Base-by-base conservation (phyloP, 2,888 invertebrate species). In the Spicauda simplicius region DNA sequence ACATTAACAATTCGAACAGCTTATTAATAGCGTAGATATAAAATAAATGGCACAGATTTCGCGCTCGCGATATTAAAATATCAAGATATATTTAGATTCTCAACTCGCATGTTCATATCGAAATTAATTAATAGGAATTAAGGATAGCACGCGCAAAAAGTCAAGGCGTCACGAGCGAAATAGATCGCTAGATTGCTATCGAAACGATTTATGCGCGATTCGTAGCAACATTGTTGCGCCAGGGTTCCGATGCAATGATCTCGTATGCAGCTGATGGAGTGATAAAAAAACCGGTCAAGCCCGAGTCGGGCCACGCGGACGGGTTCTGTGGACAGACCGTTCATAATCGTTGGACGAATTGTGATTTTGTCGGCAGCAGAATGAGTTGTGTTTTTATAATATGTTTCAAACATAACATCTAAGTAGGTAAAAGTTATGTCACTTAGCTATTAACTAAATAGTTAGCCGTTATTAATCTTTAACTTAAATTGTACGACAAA, bases 181-280 rank as follows among this genome's bases (percentile, higher is more conserved):
- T 61, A 61, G 50, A 66, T 60, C 54, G 45, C 48, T 14, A 55
- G 60, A 67, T 68, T 53, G 25, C 12, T 62, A 68, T 68, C 67
- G 25, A n/a, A 12, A 16, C 52, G 52, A 57, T 68, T 68, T 68
- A 68, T 68, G 52, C 62, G 19, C 50, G 50, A 64, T 57, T 57
- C 52, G 41, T 25, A 8, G 33, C 67, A 61, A 68, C 67, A 62
- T 53, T 62, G 67, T 68, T 68, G 61, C 67, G 62, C 30, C 62
- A 45, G 53, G 37, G 52, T 68, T n/a, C 62, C 37, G 67, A 68
- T 53, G 67, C 61, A 25, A 30, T 66, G 56, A 37, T 67, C 67
- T 67, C 25, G 54, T 55, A 37, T 14, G 61, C 62, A 41, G 57
- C 45, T 41, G 62, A 68, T 57, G 56, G 37, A 19, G 45, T 52